phyloP scores from a whole-genome alignment of 2,888 invertebrate species.

The Heliconius ismenius region DNA sequence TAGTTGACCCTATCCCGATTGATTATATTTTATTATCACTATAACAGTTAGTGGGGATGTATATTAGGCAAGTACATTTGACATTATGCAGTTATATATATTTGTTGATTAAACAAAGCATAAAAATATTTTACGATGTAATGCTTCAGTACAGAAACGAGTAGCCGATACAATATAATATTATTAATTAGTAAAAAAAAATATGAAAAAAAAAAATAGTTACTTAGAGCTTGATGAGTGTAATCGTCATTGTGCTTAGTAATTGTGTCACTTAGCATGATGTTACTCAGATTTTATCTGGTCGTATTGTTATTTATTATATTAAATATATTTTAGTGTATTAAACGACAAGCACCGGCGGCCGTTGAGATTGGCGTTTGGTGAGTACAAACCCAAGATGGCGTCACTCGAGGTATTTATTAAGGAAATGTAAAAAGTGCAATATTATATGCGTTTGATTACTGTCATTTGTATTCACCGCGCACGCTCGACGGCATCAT shows the following conservation, averaged over 20 bases:
- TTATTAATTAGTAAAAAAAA: slow-evolving; percentile 66
- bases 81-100: slow-evolving; percentile 38
- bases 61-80: slow-evolving; percentile 44
- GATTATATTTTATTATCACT: slow-evolving; percentile 44
- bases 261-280: slow-evolving; percentile 74
- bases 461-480: slow-evolving; percentile 17
- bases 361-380: slow-evolving; percentile 36
- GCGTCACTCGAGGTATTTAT: slow-evolving; percentile 4
- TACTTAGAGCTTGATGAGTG: slow-evolving; percentile 80
- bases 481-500: background rate
- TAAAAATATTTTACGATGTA: slow-evolving; percentile 64
- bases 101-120: slow-evolving; percentile 45
- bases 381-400: slow-evolving; percentile 25
- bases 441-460: slow-evolving; percentile 34
- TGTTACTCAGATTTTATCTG: slow-evolving; percentile 69
- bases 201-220: slow-evolving; percentile 61
- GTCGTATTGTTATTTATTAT: slow-evolving; percentile 56
- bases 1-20: slow-evolving; percentile 44
- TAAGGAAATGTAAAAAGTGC: slow-evolving; percentile 33
- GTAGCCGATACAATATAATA: slow-evolving; percentile 68
- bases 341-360: slow-evolving; percentile 22
- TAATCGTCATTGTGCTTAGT: slow-evolving; percentile 81
- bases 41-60: slow-evolving; percentile 45
- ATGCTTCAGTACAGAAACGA: slow-evolving; percentile 75
- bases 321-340: slow-evolving; percentile 44